Evolutionary conservation across 2,797 vertebrate species (phyloP).

Genomic region (Aphelocoma californica): DNA sequence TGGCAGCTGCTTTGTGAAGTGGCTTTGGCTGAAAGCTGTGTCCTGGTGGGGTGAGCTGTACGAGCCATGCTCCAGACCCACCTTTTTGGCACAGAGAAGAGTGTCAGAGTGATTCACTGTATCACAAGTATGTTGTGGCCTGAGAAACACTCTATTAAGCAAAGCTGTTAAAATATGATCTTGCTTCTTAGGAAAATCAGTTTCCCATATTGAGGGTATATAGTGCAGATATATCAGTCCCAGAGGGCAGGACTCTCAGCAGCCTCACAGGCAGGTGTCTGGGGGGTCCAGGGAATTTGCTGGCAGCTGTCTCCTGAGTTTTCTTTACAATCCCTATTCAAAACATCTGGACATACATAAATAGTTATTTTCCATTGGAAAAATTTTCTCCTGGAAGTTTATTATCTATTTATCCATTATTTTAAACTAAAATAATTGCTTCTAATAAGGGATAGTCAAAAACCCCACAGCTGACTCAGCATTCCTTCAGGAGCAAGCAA

Average conservation of each 20-base stretch:
- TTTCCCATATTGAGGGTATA: not conserved
- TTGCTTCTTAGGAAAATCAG: not conserved
- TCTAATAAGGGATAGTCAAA: not conserved
- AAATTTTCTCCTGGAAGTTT: not conserved
- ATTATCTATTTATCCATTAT: not conserved
- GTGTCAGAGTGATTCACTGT: not conserved
- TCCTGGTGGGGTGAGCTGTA: not conserved
- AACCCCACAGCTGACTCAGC: not conserved
- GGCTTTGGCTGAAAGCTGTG: slow-evolving; percentile 15
- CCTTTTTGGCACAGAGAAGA: not conserved
- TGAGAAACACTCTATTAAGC: not conserved
- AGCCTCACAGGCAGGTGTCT: not conserved
- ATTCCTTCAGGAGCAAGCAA: not conserved
- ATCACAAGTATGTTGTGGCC: not conserved
- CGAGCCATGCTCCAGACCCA: not conserved
- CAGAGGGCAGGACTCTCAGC: not conserved
- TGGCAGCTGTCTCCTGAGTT: not conserved
- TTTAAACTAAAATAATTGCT: not conserved
- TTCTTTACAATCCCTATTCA: not conserved
- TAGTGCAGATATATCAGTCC: not conserved
- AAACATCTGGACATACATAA: not conserved
- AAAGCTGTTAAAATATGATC: not conserved
- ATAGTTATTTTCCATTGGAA: not conserved
- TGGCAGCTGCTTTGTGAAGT: slow-evolving; percentile 38
- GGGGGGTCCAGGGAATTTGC: not conserved